These are phyloP conservation scores for Gadopsis marmoratus DNA, from an alignment of 2,797 vertebrate species.

Conservation along the genomic window DNA sequence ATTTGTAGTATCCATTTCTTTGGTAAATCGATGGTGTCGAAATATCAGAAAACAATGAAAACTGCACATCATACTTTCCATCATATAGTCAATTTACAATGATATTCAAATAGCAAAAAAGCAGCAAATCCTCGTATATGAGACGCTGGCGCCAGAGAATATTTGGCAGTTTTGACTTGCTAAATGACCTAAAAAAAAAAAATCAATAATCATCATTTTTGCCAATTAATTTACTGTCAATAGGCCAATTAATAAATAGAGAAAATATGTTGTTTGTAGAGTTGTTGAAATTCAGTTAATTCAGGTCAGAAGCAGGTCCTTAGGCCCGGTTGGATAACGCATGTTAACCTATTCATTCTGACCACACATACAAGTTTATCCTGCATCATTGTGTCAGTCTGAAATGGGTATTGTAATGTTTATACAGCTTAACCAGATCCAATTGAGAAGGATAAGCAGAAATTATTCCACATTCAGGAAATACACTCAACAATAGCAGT, in stretches of 20 bases:
- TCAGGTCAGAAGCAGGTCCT: too few relatives aligned
- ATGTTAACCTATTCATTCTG: conserved; percentile 13
- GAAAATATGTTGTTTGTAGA: background rate
- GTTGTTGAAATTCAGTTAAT: background rate
- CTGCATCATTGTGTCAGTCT: background rate
- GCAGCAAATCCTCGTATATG: background rate
- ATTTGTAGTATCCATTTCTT: background rate
- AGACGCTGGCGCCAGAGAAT: background rate
- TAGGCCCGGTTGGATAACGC: background rate
- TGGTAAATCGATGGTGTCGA: background rate
- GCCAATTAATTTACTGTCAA: background rate
- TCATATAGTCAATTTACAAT: background rate
- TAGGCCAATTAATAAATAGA: background rate
- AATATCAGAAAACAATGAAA: background rate
- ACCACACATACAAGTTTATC: conserved; percentile 7
- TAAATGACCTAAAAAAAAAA: background rate
- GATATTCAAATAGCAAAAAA: background rate
- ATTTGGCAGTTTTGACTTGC: background rate
- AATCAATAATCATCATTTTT: background rate
- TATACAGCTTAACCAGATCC: background rate
- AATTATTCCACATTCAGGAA: conserved; percentile 8
- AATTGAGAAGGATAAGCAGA: background rate
- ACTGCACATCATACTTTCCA: background rate
- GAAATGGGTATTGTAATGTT: background rate
- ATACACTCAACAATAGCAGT: background rate